Conservation (phyloP, 2,888 invertebrate genomes). For the Thymelicus sylvestris region DNA sequence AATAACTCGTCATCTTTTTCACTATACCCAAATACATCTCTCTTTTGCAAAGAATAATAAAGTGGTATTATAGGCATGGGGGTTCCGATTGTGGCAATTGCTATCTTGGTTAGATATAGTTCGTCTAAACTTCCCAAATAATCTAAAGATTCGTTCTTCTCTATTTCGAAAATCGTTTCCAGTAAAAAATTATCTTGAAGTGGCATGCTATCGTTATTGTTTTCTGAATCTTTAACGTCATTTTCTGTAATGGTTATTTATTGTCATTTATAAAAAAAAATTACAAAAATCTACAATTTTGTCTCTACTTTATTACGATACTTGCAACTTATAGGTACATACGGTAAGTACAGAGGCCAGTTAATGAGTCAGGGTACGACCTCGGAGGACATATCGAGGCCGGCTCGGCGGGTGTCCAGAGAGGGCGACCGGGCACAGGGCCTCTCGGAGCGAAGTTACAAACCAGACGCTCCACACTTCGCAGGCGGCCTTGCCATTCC, state of each 20-base stretch:
- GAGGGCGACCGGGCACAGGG: conserved; percentile 51
- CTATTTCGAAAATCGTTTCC: conserved; percentile 64
- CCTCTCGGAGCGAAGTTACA: conserved; percentile 75
- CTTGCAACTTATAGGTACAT: conserved; percentile 48
- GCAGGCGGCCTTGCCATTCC: conserved; percentile 57
- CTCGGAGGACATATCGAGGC: conserved; percentile 61
- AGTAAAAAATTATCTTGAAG: conserved; percentile 64
- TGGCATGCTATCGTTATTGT: conserved; percentile 54
- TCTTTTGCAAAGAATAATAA: conserved; percentile 55
- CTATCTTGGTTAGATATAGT: conserved; percentile 65
- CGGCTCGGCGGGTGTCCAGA: conserved; percentile 64
- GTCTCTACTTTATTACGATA: neutral
- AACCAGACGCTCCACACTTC: conserved; percentile 71
- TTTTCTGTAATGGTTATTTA: conserved; percentile 56
- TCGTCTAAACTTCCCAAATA: conserved; percentile 64
- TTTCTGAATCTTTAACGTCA: conserved; percentile 50
- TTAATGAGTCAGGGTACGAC: conserved; percentile 45
- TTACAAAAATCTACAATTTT: no score
- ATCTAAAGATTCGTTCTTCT: conserved; percentile 57
- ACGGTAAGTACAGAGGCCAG: conserved; percentile 66
- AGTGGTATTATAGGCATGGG: conserved; percentile 46
- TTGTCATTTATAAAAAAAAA: neutral
- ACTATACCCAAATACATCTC: conserved; percentile 47
- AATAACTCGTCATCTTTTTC: neutral
- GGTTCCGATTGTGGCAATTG: conserved; percentile 60